These are phyloP conservation scores for Caenorhabditis doughertyi DNA, from an alignment of 2,888 invertebrate species.

Conservation along the genomic window DNA sequence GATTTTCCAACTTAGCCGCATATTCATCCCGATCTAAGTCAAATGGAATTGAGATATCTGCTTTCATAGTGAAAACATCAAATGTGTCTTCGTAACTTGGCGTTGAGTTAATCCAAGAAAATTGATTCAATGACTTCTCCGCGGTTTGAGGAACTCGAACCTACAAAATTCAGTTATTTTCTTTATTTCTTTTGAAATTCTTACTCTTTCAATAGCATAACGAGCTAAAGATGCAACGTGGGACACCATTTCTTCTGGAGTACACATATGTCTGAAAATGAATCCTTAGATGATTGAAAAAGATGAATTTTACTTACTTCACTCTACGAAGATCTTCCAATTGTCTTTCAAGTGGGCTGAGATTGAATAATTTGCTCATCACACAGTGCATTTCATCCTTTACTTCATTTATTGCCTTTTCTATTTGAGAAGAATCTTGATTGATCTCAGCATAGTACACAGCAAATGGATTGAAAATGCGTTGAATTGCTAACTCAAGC, in stretches of 20 bases:
- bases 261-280: not conserved
- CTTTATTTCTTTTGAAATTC: not conserved
- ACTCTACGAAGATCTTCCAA: not conserved
- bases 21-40: not conserved
- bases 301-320: not conserved
- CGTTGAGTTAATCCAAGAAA: not conserved
- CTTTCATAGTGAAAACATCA: not conserved
- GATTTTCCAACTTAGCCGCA: no score
- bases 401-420: not conserved
- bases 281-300: not conserved
- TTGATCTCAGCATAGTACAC: constrained; percentile 4
- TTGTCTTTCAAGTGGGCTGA: not conserved
- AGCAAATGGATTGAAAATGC: constrained; percentile 22
- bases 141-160: constrained; percentile 29
- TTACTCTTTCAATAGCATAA: constrained; percentile 32
- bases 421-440: not conserved
- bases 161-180: constrained; percentile 13
- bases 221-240: not conserved
- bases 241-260: not conserved
- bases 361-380: constrained; percentile 1
- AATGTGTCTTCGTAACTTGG: not conserved
- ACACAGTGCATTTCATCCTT: not conserved
- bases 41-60: not conserved
- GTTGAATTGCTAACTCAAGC: not conserved
- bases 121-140: not conserved